phyloP scores from a whole-genome alignment of 2,797 vertebrate species.

The Darevskia nairensis region DNA sequence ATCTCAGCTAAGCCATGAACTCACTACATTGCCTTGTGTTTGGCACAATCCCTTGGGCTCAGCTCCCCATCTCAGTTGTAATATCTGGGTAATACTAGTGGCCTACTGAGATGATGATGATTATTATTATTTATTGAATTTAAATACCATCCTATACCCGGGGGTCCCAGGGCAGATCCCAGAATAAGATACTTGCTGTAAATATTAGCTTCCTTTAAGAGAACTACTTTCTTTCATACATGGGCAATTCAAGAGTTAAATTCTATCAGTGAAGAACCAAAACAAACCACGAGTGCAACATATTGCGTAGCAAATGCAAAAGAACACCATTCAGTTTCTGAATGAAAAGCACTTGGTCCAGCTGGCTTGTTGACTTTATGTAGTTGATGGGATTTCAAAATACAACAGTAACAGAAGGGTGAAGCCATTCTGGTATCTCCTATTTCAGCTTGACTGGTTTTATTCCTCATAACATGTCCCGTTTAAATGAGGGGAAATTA shows the following conservation, averaged over 20 bases:
- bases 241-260: not conserved
- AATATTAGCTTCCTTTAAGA: not conserved
- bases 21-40: not conserved
- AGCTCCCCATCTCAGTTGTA: not conserved
- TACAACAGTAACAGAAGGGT: not conserved
- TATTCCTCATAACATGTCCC: not conserved
- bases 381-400: not conserved
- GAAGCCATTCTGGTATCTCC: slow-evolving; percentile 6
- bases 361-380: not conserved
- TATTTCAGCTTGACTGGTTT: not conserved
- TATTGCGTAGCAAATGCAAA: not conserved
- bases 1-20: not conserved
- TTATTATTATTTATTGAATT: too few species aligned
- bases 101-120: not conserved
- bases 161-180: too few species aligned
- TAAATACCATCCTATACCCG: too few species aligned
- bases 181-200: not conserved
- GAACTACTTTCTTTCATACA: not conserved
- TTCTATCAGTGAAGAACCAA: slow-evolving; percentile 8
- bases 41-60: not conserved
- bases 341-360: not conserved
- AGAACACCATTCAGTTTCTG: not conserved
- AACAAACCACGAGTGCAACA: not conserved
- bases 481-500: not conserved
- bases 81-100: not conserved